These are phyloP conservation scores for Cyrtonyx montezumae DNA, from an alignment of 2,113 vertebrate genomes.

Conservation along the genomic window DNA sequence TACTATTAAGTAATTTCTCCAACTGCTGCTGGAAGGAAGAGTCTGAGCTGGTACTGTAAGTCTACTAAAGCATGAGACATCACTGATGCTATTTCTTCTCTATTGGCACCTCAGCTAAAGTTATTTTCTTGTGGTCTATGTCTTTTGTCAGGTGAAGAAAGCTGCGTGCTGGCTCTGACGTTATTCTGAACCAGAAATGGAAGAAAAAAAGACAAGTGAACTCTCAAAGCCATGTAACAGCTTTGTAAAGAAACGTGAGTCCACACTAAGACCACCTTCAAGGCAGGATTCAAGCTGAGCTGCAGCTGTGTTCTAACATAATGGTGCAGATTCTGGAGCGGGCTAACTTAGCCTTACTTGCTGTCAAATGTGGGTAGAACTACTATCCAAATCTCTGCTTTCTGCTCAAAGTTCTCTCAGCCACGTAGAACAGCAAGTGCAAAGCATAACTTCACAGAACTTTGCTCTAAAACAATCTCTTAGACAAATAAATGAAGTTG, in stretches of 20 bases:
- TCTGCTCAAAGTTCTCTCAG: constrained; percentile 8
- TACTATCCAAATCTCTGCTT: not conserved
- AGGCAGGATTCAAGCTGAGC: not conserved
- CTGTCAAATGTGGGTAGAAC: not conserved
- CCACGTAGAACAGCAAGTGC: not conserved
- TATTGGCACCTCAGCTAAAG: not conserved
- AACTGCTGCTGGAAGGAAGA: not conserved
- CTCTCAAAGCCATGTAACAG: not conserved
- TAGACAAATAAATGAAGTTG: not conserved
- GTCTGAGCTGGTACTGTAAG: not conserved
- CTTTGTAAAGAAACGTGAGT: not conserved
- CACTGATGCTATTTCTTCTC: not conserved
- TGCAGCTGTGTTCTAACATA: not conserved
- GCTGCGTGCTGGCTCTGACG: not conserved
- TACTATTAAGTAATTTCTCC: not conserved
- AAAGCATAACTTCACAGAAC: constrained; percentile 27
- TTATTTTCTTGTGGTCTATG: not conserved
- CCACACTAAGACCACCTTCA: not conserved
- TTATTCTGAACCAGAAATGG: not conserved
- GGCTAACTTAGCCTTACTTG: not conserved
- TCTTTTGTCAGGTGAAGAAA: not conserved
- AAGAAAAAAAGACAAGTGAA: not conserved
- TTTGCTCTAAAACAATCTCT: constrained; percentile 23
- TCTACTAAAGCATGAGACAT: not conserved
- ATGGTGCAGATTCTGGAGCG: not conserved